Conservation (phyloP, 1,140 invertebrate genomes). For the Hyles euphorbiae region DNA sequence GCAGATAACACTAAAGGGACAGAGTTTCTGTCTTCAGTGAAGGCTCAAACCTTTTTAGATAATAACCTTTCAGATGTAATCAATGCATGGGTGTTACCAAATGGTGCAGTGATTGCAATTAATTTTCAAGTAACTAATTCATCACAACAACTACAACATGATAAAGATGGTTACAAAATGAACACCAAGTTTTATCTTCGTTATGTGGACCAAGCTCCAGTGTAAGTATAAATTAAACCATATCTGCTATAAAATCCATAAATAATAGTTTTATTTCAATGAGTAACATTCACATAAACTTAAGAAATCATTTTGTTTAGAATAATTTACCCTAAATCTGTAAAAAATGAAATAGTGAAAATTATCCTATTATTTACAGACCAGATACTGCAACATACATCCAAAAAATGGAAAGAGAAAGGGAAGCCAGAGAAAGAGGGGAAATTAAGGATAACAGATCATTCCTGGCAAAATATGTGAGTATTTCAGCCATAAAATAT, state of each 20-base stretch:
- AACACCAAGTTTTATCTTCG: slow-evolving; percentile 84
- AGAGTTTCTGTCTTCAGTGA: slow-evolving; percentile 86
- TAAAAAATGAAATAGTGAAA: too few relatives aligned
- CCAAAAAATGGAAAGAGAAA: slow-evolving; percentile 92
- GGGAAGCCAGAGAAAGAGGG: slow-evolving; percentile 91
- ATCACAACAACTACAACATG: slow-evolving; percentile 59
- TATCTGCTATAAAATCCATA: too few relatives aligned
- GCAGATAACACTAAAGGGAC: slow-evolving; percentile 78
- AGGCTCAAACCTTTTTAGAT: slow-evolving; percentile 80
- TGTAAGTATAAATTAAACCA: slow-evolving; percentile 74
- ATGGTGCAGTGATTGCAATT: slow-evolving; percentile 83
- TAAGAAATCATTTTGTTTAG: too few relatives aligned
- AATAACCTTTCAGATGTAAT: slow-evolving; percentile 81
- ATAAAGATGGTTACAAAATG: slow-evolving; percentile 75
- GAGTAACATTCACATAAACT: too few relatives aligned
- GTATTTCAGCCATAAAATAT: slow-evolving; percentile 51
- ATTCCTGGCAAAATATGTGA: slow-evolving; percentile 98
- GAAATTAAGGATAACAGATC: slow-evolving; percentile 94
- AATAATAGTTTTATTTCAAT: too few relatives aligned
- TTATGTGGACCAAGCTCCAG: slow-evolving; percentile 83
- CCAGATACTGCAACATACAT: slow-evolving; percentile 95
- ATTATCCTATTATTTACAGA: slow-evolving; percentile 57
- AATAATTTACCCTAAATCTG: too few relatives aligned
- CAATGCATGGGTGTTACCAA: slow-evolving; percentile 83
- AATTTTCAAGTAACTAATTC: slow-evolving; percentile 71